These are phyloP conservation scores for Ptiloglossa arizonensis DNA, from an alignment of 1,140 invertebrate genomes.

Conservation along the genomic window DNA sequence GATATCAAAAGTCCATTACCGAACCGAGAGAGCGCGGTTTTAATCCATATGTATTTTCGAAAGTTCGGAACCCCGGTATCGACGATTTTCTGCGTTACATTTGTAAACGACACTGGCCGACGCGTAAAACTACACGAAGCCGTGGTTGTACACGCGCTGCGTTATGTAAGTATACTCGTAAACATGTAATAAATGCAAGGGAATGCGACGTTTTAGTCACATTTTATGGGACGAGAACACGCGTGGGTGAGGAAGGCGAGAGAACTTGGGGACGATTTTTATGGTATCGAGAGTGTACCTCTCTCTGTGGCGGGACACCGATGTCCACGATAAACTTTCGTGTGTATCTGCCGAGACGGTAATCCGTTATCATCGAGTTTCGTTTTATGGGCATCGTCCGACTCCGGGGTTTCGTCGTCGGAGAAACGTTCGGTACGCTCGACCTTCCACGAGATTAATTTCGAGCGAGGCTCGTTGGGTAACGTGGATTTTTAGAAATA, in stretches of 20 bases:
- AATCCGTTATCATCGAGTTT: conserved; percentile 55
- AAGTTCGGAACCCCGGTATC: conserved; percentile 32
- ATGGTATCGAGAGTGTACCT: conserved; percentile 33
- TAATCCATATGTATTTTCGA: conserved; percentile 4
- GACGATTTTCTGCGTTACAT: conserved; percentile 27
- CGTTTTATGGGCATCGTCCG: conserved; percentile 20
- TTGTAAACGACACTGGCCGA: background rate
- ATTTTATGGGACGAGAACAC: conserved; percentile 53
- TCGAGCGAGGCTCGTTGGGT: background rate
- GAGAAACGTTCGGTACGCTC: background rate
- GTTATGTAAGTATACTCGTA: conserved; percentile 58
- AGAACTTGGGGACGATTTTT: conserved; percentile 42
- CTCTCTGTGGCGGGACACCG: conserved; percentile 6
- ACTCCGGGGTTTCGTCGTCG: background rate
- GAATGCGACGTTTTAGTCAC: conserved; percentile 56
- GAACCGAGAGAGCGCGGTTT: background rate
- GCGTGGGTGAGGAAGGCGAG: conserved; percentile 53
- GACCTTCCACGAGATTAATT: conserved; percentile 19
- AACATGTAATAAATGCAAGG: conserved; percentile 54
- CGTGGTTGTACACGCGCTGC: conserved; percentile 35
- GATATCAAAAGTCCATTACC: conserved; percentile 15
- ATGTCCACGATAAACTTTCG: conserved; percentile 53
- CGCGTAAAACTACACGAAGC: conserved; percentile 12
- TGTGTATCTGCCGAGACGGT: conserved; percentile 36
- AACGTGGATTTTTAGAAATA: conserved; percentile 3